Base-by-base conservation (phyloP, 30 jellyfish, hydroid and myxozoan genomes). In the Aurelia coerulea region DNA sequence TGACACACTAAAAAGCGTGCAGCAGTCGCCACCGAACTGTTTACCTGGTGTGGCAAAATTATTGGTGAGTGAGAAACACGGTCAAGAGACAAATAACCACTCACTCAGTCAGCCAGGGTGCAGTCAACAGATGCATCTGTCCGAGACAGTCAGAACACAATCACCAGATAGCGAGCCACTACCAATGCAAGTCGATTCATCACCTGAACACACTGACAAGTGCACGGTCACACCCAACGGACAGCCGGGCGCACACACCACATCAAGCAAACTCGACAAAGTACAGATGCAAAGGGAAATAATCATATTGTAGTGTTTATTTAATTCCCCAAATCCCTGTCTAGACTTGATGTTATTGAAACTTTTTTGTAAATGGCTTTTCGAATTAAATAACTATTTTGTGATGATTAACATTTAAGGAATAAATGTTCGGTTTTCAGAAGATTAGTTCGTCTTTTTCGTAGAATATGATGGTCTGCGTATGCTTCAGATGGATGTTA, bases 251-350 rank as follows among this genome's bases (percentile, higher is more conserved):
- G 31, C 58, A 4, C 52, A 70, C 63, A 33, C 34, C 35, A 13
- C 60, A 70, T 5, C 29, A 31, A 70, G 17, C 18, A 14, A 73
- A n/a, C 62, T 73, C 29, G 58, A 73, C 46, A 46, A 18, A 6
- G 6, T 18, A 9, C 66, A 62, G 51, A 77, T 77, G 17, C 76
- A 77, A 37, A 77, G 77, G 66, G 78, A 77, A 62, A 37, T 77
- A 15, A 77, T 77, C 39, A 64, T 65, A 29, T 42, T 60, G 42
- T 77, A 62, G 68, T 58, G 29, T 7, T 37, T 23, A 65, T 65
- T 39, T 4, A 23, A 62, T n/a, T 62, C 35, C 35, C 34, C 35
- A 23, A 23, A 6, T 54, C 15, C 42, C 76, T 8, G 16, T 65
- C 56, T 46, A 46, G 56, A 6, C 56, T 46, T 46, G 56, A 46